Evolutionary conservation across 1,140 invertebrate species (phyloP).

Genomic region (Drosophila leontia): DNA sequence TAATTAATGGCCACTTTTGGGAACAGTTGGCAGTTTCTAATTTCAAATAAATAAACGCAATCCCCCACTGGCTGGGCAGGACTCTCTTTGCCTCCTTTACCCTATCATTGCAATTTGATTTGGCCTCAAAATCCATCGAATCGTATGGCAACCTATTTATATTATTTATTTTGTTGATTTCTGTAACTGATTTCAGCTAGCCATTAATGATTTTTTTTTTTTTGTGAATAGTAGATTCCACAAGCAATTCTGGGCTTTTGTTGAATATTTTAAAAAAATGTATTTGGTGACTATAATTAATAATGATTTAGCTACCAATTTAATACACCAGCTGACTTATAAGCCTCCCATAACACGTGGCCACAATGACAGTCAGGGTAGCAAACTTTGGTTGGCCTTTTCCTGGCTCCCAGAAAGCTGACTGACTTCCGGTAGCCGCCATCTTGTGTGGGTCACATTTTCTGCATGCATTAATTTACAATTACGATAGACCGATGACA

Average conservation of each 20-base stretch:
- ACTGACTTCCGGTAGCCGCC: slow-evolving; percentile 40
- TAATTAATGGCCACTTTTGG: slow-evolving; percentile 70
- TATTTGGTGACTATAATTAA: background rate
- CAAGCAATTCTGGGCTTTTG: slow-evolving; percentile 1
- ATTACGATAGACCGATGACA: slow-evolving; percentile 66
- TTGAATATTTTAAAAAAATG: background rate
- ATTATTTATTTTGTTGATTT: slow-evolving; percentile 32
- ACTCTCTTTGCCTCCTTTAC: too few species aligned
- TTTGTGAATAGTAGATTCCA: slow-evolving; percentile 17
- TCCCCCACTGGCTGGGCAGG: slow-evolving; percentile 12
- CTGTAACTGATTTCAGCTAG: slow-evolving; percentile 5
- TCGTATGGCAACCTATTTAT: slow-evolving; percentile 48
- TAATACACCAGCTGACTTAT: slow-evolving; percentile 1
- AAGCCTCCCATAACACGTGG: background rate
- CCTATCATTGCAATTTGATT: slow-evolving; percentile 15
- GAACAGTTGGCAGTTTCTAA: slow-evolving; percentile 68
- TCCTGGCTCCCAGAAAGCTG: too few species aligned
- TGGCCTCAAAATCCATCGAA: slow-evolving; percentile 34
- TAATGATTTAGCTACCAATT: slow-evolving; percentile 14
- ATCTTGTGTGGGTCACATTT: slow-evolving; percentile 59
- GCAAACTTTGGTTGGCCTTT: background rate
- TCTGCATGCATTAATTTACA: slow-evolving; percentile 73
- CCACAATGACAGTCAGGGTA: background rate
- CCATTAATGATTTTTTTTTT: slow-evolving; percentile 10
- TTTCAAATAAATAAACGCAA: slow-evolving; percentile 67